Conservation (phyloP, 2,797 vertebrate genomes). For the Chelon auratus region DNA sequence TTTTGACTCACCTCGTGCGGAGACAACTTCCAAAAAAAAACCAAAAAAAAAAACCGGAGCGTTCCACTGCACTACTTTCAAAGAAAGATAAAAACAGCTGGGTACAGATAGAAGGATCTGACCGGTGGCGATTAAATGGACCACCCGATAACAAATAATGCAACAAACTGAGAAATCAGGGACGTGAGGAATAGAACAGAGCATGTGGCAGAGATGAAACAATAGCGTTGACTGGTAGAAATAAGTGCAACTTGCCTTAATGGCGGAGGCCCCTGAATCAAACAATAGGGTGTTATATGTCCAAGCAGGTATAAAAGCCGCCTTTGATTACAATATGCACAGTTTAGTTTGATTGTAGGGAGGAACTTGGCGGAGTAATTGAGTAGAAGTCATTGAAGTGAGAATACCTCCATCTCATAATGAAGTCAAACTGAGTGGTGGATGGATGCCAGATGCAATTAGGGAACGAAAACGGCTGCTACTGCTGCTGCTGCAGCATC, state of each 20-base stretch:
- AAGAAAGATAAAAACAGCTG: conserved; percentile 14
- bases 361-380: conserved; percentile 76
- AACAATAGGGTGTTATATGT: conserved; percentile 70
- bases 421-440: conserved; percentile 81
- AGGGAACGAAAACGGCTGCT: conserved; percentile 74
- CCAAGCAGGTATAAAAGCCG: conserved; percentile 59
- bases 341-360: conserved; percentile 74
- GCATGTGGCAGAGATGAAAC: conserved; percentile 48
- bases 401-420: conserved; percentile 81
- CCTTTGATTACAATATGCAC: conserved; percentile 73
- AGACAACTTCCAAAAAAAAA: conserved; percentile 9
- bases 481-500: conserved; percentile 71
- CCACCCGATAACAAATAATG: conserved; percentile 6
- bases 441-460: conserved; percentile 82
- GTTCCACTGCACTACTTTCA: not conserved
- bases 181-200: conserved; percentile 44
- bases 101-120: conserved; percentile 17
- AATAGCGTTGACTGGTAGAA: conserved; percentile 59
- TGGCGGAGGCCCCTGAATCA: conserved; percentile 48
- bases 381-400: conserved; percentile 78
- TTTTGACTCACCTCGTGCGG: conserved; percentile 29
- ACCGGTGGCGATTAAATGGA: conserved; percentile 17
- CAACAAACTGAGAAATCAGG: conserved; percentile 54
- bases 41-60: not conserved
- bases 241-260: conserved; percentile 58